Evolutionary conservation across 2,113 vertebrate species (phyloP).

Genomic region (Passer montanus): DNA sequence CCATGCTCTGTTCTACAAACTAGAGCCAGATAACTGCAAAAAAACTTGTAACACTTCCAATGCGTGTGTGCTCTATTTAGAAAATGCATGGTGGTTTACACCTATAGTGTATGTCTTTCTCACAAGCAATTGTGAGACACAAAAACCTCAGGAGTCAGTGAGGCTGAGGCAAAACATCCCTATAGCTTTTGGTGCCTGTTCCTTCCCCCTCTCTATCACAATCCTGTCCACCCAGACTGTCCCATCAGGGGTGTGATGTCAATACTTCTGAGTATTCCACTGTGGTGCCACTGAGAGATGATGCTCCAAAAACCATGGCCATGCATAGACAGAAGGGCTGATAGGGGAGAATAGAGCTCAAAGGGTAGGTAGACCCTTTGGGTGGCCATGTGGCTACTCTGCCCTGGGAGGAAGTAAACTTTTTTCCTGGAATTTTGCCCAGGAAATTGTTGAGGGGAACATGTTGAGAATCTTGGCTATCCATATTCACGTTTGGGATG

Average conservation of each 20-base stretch:
- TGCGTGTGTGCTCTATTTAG: background rate
- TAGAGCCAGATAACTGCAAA: background rate
- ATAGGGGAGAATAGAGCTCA: background rate
- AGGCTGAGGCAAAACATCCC: background rate
- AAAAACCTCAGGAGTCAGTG: background rate
- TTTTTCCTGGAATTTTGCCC: background rate
- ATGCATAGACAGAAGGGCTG: background rate
- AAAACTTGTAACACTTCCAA: background rate
- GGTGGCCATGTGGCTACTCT: background rate
- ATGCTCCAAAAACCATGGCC: background rate
- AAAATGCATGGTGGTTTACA: background rate
- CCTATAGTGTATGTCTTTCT: background rate
- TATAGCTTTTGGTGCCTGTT: background rate
- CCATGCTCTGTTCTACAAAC: background rate
- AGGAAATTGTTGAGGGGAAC: background rate
- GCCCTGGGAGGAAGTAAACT: background rate
- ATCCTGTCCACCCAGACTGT: background rate
- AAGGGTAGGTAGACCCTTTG: background rate
- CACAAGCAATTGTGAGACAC: background rate
- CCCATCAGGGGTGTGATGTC: background rate
- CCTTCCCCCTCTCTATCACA: background rate
- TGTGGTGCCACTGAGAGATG: background rate
- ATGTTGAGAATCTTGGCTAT: background rate
- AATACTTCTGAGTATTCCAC: background rate
- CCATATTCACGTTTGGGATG: background rate